Base-by-base conservation (phyloP, 2,797 vertebrate genomes). In the Sebastes hopkinsi region DNA sequence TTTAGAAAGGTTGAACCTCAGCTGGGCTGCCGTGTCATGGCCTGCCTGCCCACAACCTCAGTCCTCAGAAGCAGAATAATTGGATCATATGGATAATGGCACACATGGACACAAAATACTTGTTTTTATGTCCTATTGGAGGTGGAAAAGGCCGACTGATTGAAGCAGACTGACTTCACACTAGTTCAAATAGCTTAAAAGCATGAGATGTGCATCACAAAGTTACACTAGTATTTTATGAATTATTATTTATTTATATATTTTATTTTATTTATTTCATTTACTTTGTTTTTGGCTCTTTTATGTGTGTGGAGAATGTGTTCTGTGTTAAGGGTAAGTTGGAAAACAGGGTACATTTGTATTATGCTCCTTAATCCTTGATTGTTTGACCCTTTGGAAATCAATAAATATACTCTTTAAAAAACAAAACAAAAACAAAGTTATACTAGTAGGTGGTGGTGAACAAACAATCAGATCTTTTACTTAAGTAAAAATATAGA, bases 1-100 rank as follows among this genome's bases (percentile, higher is more conserved):
- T 79, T 84, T 58, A 58, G 58, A 81, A 85, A 86, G 76, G 82
- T 67, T 66, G 75, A 76, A 79, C 80, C 67, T 79, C 70, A 59
- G 65, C 83, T 80, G 82, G 34, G 55, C 38, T 42, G 67, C 54
- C 1, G 46, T 50, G 62, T 62, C 83, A 46, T 29, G 0, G 76
- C 75, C 66, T 32, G 68, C 23, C 67, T 72, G 78, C 65, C 73
- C 62, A 46, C 70, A 1, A 30, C 32, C 79, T 54, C 58, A 12
- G 13, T 42, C 59, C 77, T 81, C 72, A 61, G 36, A 61, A 59
- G 67, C 77, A 77, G 54, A 71, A 81, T 67, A 77, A 84, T 72
- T 58, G 22, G 27, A 87, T 87, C 72, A 81, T 34, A 55, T 54
- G 72, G 64, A 67, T 61, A 81, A 68, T 16, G 20, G 27, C 59